These are phyloP conservation scores for Anolis carolinensis DNA, from an alignment of 2,113 vertebrate genomes.

Conservation along the genomic window DNA sequence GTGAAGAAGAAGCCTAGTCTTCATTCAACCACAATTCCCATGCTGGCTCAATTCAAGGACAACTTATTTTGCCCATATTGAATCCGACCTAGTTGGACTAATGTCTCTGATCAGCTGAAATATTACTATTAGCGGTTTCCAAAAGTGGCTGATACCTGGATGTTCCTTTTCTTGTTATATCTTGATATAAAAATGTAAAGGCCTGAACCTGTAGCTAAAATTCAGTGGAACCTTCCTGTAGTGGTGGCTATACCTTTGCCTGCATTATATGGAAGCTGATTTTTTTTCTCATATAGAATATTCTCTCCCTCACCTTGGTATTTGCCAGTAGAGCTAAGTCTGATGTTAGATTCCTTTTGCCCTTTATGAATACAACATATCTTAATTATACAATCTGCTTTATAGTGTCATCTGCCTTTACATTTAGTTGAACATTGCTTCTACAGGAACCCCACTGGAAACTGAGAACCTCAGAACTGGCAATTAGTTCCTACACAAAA, in stretches of 20 bases:
- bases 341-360: not conserved
- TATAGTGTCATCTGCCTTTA: not conserved
- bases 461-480: not conserved
- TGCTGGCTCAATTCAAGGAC: not conserved
- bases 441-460: not conserved
- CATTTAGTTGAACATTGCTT: not conserved
- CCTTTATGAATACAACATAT: not conserved
- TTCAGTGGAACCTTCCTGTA: conserved; percentile 2
- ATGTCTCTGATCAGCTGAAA: conserved; percentile 3
- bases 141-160: not conserved
- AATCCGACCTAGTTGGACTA: not conserved
- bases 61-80: not conserved
- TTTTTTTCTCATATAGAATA: not conserved
- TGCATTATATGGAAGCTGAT: not conserved
- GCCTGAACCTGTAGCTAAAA: conserved; percentile 15
- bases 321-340: conserved; percentile 16
- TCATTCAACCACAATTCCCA: not conserved
- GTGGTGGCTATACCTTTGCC: not conserved
- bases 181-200: conserved; percentile 1
- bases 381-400: not conserved
- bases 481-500: not conserved
- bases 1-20: not conserved
- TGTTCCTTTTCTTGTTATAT: conserved; percentile 17
- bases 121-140: not conserved
- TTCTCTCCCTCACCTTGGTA: not conserved